Percentiles rank a stretch among this genome's conserved stretches.
Conservation (phyloP, 2,113 vertebrate species). For the Arenaria interpres region DNA sequence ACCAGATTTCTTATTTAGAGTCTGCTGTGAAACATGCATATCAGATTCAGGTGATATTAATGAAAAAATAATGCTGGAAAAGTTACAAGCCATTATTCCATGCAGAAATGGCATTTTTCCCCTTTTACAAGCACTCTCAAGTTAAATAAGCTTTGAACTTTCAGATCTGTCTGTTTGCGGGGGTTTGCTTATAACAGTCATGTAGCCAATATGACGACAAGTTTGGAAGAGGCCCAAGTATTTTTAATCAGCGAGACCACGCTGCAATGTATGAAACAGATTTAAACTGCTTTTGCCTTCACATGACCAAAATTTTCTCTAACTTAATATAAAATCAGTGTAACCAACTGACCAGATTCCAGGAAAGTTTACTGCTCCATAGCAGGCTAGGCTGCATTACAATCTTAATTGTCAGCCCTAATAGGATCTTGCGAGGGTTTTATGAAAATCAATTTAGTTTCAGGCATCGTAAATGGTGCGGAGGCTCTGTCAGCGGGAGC, state of each 20-base stretch:
- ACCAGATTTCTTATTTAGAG: slow-evolving; percentile 74
- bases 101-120: slow-evolving; percentile 68
- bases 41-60: slow-evolving; percentile 73
- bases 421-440: slow-evolving; percentile 9
- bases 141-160: slow-evolving; percentile 79
- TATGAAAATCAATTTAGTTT: slow-evolving; percentile 36
- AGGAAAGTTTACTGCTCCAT: slow-evolving; percentile 24
- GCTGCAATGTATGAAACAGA: slow-evolving; percentile 61
- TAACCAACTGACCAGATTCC: slow-evolving; percentile 48
- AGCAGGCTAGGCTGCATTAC: slow-evolving; percentile 5
- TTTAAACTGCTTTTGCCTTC: slow-evolving; percentile 55
- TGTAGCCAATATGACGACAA: slow-evolving; percentile 69
- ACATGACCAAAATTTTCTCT: slow-evolving; percentile 46
- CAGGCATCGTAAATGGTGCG: slow-evolving; percentile 1
- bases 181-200: slow-evolving; percentile 64
- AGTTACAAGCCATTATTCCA: slow-evolving; percentile 76
- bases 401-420: slow-evolving; percentile 36
- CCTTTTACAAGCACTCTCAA: slow-evolving; percentile 71
- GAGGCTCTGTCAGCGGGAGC: background rate
- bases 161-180: slow-evolving; percentile 63
- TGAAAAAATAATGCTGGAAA: slow-evolving; percentile 75
- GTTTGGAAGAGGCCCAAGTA: slow-evolving; percentile 70
- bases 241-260: slow-evolving; percentile 74
- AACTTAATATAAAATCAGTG: slow-evolving; percentile 53
- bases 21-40: slow-evolving; percentile 68